Conservation (phyloP, 2,888 invertebrate species). For the Catocala nupta region DNA sequence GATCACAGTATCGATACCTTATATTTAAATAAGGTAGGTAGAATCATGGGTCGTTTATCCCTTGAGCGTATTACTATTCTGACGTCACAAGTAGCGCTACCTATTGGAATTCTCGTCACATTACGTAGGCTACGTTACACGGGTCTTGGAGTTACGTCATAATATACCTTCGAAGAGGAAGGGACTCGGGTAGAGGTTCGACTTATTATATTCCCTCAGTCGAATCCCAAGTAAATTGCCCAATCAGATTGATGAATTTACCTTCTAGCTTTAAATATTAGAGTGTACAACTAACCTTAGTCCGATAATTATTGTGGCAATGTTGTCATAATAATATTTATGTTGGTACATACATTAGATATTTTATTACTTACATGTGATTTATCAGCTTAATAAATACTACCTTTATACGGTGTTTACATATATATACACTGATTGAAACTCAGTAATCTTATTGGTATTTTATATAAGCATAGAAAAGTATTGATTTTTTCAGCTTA, state of each 20-base stretch:
- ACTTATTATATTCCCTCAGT: not conserved
- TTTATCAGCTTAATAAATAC: not conserved
- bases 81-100: constrained; percentile 32
- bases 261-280: too few species aligned
- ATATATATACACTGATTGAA: not conserved
- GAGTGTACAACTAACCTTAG: not conserved
- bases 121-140: constrained; percentile 21
- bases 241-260: constrained; percentile 4
- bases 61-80: constrained; percentile 16
- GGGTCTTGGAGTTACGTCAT: constrained; percentile 14
- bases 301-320: not conserved
- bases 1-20: not conserved
- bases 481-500: too few species aligned
- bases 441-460: not conserved
- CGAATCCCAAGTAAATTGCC: constrained; percentile 1
- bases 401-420: not conserved
- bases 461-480: not conserved
- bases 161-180: not conserved
- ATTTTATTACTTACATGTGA: constrained; percentile 3
- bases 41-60: constrained; percentile 4
- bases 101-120: constrained; percentile 43
- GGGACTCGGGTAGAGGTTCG: constrained; percentile 2
- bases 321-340: not conserved
- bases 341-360: not conserved
- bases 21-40: not conserved